Conservation (phyloP, 2,888 invertebrate genomes). For the Diplazon laetatorius region DNA sequence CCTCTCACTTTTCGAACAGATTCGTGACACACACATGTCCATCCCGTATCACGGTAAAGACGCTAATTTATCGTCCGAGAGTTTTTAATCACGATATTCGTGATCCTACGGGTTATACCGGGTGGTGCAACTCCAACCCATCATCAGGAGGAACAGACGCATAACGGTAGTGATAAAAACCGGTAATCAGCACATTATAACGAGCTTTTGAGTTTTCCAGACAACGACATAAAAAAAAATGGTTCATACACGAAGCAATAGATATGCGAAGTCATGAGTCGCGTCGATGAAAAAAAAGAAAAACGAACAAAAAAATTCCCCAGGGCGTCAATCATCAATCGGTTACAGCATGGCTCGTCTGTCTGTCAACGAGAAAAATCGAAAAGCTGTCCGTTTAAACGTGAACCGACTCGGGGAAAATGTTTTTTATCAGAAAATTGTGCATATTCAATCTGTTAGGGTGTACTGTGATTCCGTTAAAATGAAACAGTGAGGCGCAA, state of each 20-base stretch:
- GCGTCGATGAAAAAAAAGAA: neutral
- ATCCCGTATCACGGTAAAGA: constrained; percentile 71
- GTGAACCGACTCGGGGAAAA: constrained; percentile 2
- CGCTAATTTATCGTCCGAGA: constrained; percentile 68
- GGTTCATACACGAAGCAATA: neutral
- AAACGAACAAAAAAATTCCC: too few species aligned
- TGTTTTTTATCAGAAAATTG: constrained; percentile 31
- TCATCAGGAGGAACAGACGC: neutral
- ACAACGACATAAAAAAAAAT: constrained; percentile 11
- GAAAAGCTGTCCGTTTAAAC: constrained; percentile 12
- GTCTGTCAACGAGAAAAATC: constrained; percentile 25
- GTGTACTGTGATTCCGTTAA: constrained; percentile 1
- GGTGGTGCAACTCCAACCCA: neutral
- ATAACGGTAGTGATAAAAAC: constrained; percentile 7
- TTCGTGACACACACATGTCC: constrained; percentile 2
- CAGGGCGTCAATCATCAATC: constrained; percentile 36
- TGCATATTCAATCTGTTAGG: constrained; percentile 6
- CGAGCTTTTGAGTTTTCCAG: constrained; percentile 14
- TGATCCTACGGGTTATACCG: constrained; percentile 35
- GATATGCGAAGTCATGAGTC: too few species aligned
- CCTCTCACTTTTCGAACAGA: constrained; percentile 32
- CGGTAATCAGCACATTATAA: neutral
- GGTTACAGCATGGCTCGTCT: constrained; percentile 7
- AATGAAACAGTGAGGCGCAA: constrained; percentile 26
- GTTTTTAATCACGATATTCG: constrained; percentile 25